Evolutionary conservation across 2,888 invertebrate genomes (phyloP), one percentile per base, ranked within the genome.

Genomic region (Drosophila rubida): DNA sequence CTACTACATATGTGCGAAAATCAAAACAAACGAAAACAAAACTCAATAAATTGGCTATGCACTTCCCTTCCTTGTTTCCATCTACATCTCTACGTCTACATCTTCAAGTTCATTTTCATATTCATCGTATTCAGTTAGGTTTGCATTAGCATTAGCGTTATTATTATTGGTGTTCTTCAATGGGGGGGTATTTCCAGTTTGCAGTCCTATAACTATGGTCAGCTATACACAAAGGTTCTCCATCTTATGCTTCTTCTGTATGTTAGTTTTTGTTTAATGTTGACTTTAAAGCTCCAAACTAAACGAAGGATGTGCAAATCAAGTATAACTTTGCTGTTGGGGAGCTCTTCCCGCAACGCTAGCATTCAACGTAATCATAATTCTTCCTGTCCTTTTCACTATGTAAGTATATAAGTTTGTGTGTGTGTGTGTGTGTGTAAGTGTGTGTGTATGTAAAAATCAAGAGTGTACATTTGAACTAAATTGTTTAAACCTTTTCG

Each of bases 401-500:
- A 42, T 62, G 39, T 57, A 42, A 57, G 39, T 57, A 41, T 64
- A 44, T 70, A 60, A 49, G 19, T 62, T 25, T 69, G 32, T 37
- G 9, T 67, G 30, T 46, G 35, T 63, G 35, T 25, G 42, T 48
- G 5, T 51, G 11, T 53, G 14, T 37, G 9, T 44, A 2, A 32
- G 16, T 37, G 8, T 57, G 30, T 57, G 35, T 45, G 8, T 63
- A n/a, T 53, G n/a, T 53, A 69, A 75, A 75, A 57, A 27, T n/a
- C 68, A 75, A 64, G 59, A 64, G 74, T 87, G 87, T 83, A 83
- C 78, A 87, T 83, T 83, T 82, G 85, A 85, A 87, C 87, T 83
- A 87, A 83, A 87, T 87, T 87, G 81, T 84, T 65, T 82, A 87
- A 74, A 78, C 81, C 81, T 65, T 86, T 86, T 84, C 49, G 68